Conservation (phyloP, 2,888 invertebrate species). For the Macaria notata region DNA sequence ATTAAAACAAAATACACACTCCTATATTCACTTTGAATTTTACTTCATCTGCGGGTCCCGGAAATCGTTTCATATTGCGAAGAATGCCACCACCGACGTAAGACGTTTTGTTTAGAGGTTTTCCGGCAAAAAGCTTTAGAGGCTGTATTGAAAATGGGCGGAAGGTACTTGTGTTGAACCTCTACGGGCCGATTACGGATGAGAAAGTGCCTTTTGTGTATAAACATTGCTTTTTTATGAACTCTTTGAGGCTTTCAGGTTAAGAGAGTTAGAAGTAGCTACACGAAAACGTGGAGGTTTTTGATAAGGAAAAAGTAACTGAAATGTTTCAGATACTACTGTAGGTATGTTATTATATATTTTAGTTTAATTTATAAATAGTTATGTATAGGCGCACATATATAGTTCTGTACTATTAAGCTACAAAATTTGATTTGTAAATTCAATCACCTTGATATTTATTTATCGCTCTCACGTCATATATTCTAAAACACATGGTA, state of each 20-base stretch:
- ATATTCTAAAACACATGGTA: too few species aligned
- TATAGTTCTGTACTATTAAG: too few species aligned
- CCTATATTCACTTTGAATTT: too few species aligned
- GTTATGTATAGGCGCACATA: too few species aligned
- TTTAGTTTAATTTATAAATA: too few species aligned
- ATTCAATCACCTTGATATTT: too few species aligned
- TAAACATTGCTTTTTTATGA: slow-evolving; percentile 30
- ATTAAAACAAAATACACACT: too few species aligned
- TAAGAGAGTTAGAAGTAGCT: background rate
- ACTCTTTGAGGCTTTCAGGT: slow-evolving; percentile 26
- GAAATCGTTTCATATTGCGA: slow-evolving; percentile 35
- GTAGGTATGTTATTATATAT: too few species aligned
- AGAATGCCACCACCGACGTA: slow-evolving; percentile 30
- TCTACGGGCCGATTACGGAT: slow-evolving; percentile 48
- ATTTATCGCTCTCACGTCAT: too few species aligned
- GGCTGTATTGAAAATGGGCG: slow-evolving; percentile 43
- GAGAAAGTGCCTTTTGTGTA: slow-evolving; percentile 43
- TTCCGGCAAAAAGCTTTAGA: slow-evolving; percentile 30
- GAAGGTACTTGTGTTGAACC: slow-evolving; percentile 39
- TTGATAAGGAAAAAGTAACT: background rate
- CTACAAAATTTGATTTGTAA: too few species aligned
- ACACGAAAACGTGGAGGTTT: background rate
- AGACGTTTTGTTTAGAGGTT: slow-evolving; percentile 35
- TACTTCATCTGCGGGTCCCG: background rate
- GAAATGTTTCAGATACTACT: too few species aligned